phyloP scores from a whole-genome alignment of 2,888 invertebrate genomes.

The Sminthurides aquaticus region DNA sequence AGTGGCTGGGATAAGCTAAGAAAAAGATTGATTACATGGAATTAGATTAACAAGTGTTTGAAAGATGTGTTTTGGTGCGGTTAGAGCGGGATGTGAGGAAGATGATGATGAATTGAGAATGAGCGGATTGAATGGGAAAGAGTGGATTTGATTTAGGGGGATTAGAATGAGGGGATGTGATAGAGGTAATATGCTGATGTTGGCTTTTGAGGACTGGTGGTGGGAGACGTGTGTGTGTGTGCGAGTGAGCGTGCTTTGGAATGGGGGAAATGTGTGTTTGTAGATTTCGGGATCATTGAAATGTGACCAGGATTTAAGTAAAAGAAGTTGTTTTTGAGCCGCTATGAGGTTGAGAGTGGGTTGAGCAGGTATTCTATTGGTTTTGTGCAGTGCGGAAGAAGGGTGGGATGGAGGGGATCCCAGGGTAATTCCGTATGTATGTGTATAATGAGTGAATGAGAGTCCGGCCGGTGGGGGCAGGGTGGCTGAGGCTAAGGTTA shows the following conservation, averaged over 20 bases:
- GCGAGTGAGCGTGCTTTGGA: not conserved
- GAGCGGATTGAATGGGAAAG: not conserved
- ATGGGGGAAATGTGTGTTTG: conserved; percentile 18
- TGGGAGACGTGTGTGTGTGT: not conserved
- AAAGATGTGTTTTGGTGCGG: not conserved
- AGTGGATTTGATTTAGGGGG: too few relatives aligned
- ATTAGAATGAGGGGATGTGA: too few relatives aligned
- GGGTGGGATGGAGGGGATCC: not conserved
- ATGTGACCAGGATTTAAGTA: conserved; percentile 22
- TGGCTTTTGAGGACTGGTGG: not conserved
- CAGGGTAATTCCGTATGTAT: not conserved
- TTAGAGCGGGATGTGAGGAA: not conserved
- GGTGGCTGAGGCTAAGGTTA: not conserved
- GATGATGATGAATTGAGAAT: not conserved
- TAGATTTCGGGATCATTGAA: conserved; percentile 24
- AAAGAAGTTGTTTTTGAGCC: not conserved
- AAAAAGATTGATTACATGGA: not conserved
- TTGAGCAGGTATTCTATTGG: not conserved
- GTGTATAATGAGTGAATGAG: too few relatives aligned
- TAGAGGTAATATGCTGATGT: too few relatives aligned
- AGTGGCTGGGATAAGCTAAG: not conserved
- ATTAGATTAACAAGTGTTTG: not conserved
- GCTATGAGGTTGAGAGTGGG: not conserved
- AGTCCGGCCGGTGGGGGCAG: not conserved
- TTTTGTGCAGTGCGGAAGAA: conserved; percentile 4